These are phyloP conservation scores for Epizoanthus rinbou DNA, from an alignment of 92 coral and sea anemone genomes.

Conservation along the genomic window DNA sequence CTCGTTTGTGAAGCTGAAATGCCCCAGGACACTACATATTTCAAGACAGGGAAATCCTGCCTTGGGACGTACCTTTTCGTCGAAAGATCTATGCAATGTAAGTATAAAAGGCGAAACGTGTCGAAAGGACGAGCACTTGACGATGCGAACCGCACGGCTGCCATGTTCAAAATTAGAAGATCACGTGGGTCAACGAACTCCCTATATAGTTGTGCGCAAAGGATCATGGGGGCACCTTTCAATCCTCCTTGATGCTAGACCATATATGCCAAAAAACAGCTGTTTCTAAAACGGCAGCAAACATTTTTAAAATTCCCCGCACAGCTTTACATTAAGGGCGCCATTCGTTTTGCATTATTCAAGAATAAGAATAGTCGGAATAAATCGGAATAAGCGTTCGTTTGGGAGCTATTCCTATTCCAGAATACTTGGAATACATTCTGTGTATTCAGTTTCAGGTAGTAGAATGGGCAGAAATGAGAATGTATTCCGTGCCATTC, in stretches of 20 bases:
- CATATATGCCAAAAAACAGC: too few relatives aligned
- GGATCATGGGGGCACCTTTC: constrained; percentile 1
- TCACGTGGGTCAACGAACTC: not conserved
- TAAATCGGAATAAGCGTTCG: too few relatives aligned
- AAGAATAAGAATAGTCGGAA: too few relatives aligned
- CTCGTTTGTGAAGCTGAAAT: constrained; percentile 22
- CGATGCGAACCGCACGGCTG: not conserved
- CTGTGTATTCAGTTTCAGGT: too few relatives aligned
- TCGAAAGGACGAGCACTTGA: not conserved
- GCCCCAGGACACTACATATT: constrained; percentile 31
- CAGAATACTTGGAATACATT: too few relatives aligned
- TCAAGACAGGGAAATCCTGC: constrained; percentile 36
- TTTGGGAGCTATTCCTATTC: too few relatives aligned
- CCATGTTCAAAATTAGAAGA: not conserved
- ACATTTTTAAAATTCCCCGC: too few relatives aligned
- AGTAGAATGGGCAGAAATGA: too few relatives aligned
- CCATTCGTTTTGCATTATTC: too few relatives aligned
- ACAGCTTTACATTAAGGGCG: too few relatives aligned
- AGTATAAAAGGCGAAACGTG: not conserved
- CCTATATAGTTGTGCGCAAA: not conserved
- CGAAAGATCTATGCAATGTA: not conserved
- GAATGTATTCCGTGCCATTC: too few relatives aligned
- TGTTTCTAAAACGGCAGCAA: too few relatives aligned
- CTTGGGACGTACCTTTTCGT: constrained; percentile 6
- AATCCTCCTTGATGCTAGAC: constrained; percentile 20